These are phyloP conservation scores for Pristis pectinata DNA, from an alignment of 2,797 vertebrate species.

Conservation along the genomic window DNA sequence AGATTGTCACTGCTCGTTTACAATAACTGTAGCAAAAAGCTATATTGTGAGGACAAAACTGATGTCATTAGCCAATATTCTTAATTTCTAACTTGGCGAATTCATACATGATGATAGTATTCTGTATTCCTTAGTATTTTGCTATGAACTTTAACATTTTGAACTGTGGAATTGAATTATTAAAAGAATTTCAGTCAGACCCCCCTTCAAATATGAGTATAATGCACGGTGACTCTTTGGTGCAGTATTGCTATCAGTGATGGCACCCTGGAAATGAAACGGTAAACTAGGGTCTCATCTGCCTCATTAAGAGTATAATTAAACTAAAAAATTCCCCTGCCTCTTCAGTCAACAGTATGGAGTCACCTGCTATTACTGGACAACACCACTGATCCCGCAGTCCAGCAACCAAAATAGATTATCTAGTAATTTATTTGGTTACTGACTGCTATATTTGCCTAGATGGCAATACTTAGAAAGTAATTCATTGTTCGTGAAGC, in stretches of 20 bases:
- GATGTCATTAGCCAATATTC: background rate
- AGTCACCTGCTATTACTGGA: background rate
- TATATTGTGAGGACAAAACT: background rate
- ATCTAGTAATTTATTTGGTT: background rate
- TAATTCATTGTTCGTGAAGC: background rate
- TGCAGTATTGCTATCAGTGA: background rate
- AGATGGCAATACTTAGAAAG: background rate
- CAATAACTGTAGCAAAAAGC: background rate
- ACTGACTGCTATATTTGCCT: background rate
- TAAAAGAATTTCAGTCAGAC: background rate
- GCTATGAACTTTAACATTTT: background rate
- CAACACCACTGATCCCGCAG: background rate
- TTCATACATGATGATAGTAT: background rate
- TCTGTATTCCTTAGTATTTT: background rate
- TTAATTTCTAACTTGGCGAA: background rate
- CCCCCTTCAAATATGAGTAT: background rate
- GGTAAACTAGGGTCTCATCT: background rate
- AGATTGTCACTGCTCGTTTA: background rate
- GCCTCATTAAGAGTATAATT: background rate
- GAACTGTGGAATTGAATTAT: background rate
- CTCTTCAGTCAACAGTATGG: background rate
- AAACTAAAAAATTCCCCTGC: background rate
- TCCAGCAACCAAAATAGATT: background rate
- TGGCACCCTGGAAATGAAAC: background rate
- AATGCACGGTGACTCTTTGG: background rate